Conservation (phyloP, 2,797 vertebrate species). For the Parauchenoglanis ngamensis region DNA sequence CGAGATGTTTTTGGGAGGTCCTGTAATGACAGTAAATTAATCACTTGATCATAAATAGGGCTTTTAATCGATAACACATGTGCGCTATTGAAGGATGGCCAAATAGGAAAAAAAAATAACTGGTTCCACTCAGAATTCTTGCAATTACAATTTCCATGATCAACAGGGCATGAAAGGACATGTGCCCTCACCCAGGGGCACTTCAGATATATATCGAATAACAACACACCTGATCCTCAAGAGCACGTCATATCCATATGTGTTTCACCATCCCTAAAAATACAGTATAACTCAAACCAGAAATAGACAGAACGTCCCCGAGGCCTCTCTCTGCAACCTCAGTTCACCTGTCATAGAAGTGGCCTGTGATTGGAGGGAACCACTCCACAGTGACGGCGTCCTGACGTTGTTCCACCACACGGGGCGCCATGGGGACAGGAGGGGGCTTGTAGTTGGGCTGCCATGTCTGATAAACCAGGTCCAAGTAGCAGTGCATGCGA, state of each 20-base stretch:
- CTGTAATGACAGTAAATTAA: constrained; percentile 9
- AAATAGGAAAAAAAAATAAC: not conserved
- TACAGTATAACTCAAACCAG: constrained; percentile 9
- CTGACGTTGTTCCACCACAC: constrained; percentile 84
- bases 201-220: constrained; percentile 34
- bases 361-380: constrained; percentile 92
- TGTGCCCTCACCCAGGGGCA: constrained; percentile 18
- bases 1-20: constrained; percentile 34
- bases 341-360: constrained; percentile 97
- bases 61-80: constrained; percentile 47
- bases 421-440: constrained; percentile 86
- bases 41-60: constrained; percentile 21
- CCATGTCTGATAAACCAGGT: constrained; percentile 95
- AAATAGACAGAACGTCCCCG: constrained; percentile 11
- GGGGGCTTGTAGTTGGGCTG: constrained; percentile 85
- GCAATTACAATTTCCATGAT: constrained; percentile 27
- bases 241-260: constrained; percentile 17
- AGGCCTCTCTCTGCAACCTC: constrained; percentile 41
- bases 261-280: constrained; percentile 15
- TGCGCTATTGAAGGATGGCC: not conserved
- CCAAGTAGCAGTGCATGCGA: constrained; percentile 98
- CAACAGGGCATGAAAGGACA: constrained; percentile 41
- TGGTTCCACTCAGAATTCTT: not conserved
- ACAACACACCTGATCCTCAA: constrained; percentile 32
- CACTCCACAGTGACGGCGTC: constrained; percentile 87